Evolutionary conservation across 2,888 invertebrate species (phyloP).

Genomic region (Girardia tigrina): DNA sequence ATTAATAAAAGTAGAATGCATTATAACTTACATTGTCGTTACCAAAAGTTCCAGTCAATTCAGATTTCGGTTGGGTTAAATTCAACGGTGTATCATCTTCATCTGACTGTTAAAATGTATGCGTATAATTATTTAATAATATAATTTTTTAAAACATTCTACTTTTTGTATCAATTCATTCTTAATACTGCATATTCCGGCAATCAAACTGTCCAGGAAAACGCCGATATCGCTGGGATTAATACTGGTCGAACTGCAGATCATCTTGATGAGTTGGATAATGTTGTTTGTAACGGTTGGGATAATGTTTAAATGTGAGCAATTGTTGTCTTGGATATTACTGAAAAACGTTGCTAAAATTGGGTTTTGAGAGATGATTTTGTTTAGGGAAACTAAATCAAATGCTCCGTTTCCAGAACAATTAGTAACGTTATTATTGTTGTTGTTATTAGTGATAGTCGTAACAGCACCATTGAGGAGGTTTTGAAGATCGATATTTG

Average conservation of each 20-base stretch:
- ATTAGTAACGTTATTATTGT: neutral
- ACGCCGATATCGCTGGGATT: neutral
- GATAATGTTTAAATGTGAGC: slow-evolving; percentile 9
- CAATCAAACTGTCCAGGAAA: neutral
- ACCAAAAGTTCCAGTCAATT: neutral
- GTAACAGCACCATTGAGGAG: slow-evolving; percentile 3
- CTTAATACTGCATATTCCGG: neutral
- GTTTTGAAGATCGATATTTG: slow-evolving; percentile 6
- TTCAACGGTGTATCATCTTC: slow-evolving; percentile 32
- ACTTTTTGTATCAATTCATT: neutral
- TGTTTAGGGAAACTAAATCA: slow-evolving; percentile 1
- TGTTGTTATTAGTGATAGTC: neutral
- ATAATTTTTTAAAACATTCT: neutral
- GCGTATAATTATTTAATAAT: neutral
- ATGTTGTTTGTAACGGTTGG: neutral
- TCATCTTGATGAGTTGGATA: neutral
- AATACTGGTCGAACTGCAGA: neutral
- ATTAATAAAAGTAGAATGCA: neutral
- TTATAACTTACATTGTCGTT: neutral
- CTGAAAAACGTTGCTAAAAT: slow-evolving; percentile 10
- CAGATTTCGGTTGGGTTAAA: slow-evolving; percentile 29
- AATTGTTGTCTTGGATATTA: neutral
- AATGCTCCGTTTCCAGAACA: neutral
- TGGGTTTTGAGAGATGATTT: slow-evolving; percentile 12
- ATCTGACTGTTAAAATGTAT: neutral